These are phyloP conservation scores for Ruditapes philippinarum DNA, from an alignment of 1,140 invertebrate genomes.

Conservation along the genomic window DNA sequence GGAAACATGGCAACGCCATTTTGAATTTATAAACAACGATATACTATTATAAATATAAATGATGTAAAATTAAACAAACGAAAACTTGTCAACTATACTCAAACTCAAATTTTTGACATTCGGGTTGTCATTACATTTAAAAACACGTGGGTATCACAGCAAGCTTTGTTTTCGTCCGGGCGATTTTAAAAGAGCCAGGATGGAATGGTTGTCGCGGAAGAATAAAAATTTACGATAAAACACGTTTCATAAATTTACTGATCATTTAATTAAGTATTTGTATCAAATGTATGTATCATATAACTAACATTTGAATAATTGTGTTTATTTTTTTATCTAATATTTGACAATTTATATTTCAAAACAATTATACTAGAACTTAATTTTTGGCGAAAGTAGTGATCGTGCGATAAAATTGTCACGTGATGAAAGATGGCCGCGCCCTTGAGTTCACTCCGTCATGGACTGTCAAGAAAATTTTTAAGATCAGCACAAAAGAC, in stretches of 20 bases:
- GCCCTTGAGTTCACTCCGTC: slow-evolving; percentile 43
- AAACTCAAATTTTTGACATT: not conserved
- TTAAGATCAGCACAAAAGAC: not conserved
- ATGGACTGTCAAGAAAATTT: not conserved
- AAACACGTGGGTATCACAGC: slow-evolving; percentile 40
- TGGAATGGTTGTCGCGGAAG: slow-evolving; percentile 63
- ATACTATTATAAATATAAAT: too few relatives aligned
- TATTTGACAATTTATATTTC: too few relatives aligned
- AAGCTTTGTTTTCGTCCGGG: slow-evolving; percentile 81
- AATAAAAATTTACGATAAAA: not conserved
- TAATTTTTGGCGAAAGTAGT: not conserved
- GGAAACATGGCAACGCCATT: not conserved
- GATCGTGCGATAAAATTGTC: not conserved
- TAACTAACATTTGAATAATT: not conserved
- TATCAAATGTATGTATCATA: too few relatives aligned
- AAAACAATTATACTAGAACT: not conserved
- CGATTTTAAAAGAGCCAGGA: slow-evolving; percentile 80
- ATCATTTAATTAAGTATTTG: too few relatives aligned
- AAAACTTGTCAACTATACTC: not conserved
- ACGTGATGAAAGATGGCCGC: slow-evolving; percentile 55
- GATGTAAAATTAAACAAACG: too few relatives aligned
- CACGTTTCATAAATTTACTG: too few relatives aligned
- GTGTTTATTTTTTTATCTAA: not conserved
- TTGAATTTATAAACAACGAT: not conserved
- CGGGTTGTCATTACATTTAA: slow-evolving; percentile 8